Conservation (phyloP, 1,140 invertebrate genomes). For the Penaeus indicus region DNA sequence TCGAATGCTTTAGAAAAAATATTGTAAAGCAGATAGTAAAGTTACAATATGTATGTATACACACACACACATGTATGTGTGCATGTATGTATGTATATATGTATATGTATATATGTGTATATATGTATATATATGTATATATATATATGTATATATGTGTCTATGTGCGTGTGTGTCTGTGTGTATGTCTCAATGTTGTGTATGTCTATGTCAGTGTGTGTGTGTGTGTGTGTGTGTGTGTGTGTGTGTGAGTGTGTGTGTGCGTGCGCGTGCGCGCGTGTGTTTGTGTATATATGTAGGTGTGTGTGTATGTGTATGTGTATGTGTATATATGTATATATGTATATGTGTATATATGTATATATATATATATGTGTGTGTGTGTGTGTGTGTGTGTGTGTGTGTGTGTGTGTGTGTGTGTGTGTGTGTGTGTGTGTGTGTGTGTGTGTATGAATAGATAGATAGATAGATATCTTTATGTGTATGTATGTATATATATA, state of each 20-base stretch:
- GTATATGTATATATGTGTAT: conserved; percentile 10
- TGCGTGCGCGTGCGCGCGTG: background rate
- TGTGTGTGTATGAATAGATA: background rate
- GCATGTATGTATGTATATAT: background rate
- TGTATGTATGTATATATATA: background rate
- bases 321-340: background rate
- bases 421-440: background rate
- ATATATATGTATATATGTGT: background rate
- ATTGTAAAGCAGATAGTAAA: too few relatives aligned
- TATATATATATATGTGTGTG: conserved; percentile 8
- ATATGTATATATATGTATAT: conserved; percentile 14
- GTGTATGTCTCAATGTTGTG: background rate
- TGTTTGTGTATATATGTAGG: too few relatives aligned
- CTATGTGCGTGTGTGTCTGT: background rate
- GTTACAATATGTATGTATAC: background rate
- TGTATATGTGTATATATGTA: conserved; percentile 27
- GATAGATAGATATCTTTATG: background rate
- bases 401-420: background rate
- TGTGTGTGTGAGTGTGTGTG: conserved; percentile 21
- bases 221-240: background rate
- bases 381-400: background rate
- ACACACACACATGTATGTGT: background rate
- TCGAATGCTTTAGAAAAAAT: too few relatives aligned
- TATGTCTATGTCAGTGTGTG: background rate
- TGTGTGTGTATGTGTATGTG: too few relatives aligned